These are phyloP conservation scores for Melangyna quadrimaculata DNA, from an alignment of 2,888 invertebrate genomes.

Conservation along the genomic window DNA sequence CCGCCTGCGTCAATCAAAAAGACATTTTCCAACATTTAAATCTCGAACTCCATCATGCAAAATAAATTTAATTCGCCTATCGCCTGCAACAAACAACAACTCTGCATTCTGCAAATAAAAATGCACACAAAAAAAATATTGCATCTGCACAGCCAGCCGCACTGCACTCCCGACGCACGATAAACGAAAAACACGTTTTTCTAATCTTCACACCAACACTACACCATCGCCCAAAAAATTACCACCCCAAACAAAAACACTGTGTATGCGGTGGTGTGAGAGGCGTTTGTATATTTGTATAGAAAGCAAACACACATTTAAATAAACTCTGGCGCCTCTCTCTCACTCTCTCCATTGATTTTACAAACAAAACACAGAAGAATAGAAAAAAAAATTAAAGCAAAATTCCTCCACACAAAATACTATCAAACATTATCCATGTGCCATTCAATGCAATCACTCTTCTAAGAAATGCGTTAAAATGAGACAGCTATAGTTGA, in stretches of 20 bases:
- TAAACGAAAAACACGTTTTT: constrained; percentile 63
- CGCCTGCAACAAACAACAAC: constrained; percentile 21
- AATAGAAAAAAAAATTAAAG: not conserved
- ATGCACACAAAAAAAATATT: not conserved
- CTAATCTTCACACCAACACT: constrained; percentile 39
- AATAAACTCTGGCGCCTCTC: constrained; percentile 59
- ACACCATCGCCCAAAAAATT: constrained; percentile 8
- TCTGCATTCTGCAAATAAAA: not conserved
- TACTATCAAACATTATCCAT: constrained; percentile 43
- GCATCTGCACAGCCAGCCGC: constrained; percentile 30
- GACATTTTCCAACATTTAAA: constrained; percentile 2
- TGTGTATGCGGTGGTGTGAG: constrained; percentile 6
- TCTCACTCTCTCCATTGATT: constrained; percentile 3
- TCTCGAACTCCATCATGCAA: not conserved
- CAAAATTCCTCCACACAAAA: constrained; percentile 43
- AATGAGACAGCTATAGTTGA: constrained; percentile 37
- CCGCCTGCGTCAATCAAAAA: constrained; percentile 3
- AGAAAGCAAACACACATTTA: not conserved
- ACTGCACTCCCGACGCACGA: constrained; percentile 36
- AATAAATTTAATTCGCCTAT: not conserved
- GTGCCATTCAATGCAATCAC: constrained; percentile 2
- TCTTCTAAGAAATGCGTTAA: not conserved
- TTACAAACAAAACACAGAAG: not conserved
- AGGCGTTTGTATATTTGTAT: constrained; percentile 10
- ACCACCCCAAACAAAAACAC: constrained; percentile 61